Base-by-base conservation (phyloP, 2,888 invertebrate species). In the Acleris literana region DNA sequence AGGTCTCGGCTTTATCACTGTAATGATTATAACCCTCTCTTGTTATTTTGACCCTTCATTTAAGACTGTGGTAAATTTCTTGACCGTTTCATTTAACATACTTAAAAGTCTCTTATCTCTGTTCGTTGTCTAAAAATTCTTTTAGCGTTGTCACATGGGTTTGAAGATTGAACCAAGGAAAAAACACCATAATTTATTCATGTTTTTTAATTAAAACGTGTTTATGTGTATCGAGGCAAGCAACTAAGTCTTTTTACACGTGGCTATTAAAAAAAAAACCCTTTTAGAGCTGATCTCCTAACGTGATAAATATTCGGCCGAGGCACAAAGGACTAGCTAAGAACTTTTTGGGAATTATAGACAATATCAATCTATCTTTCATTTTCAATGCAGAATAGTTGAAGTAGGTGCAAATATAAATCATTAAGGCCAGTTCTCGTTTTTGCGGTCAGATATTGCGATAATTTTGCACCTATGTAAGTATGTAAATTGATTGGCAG, bases 1-100 rank as follows among this genome's bases (percentile, higher is more conserved):
- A 33, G n/a, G 74, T 66, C 73, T 72, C 73, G 69, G 70, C 72
- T 76, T 74, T 66, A 66, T 57, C 44, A 64, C 56, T 49, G 64
- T 13, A 55, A 49, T 60, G 60, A 55, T 55, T 60, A 51, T 65
- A 53, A 65, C 55, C 48, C 64, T 46, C n/a, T 11, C 51, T 39
- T 51, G 56, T 56, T 65, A 44, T 44, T 49, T 33, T 29, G 22
- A 54, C 44, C 55, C 51, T 65, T 56, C 25, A 65, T 64, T 64
- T 55, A 48, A 39, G 33, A 46, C 17, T 46, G 16, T 46, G 46
- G 39, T 39, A 39, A 39, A 39, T 11, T 39, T 39, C 13, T 13
- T 39, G 13, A 33, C 33, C 33, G 33, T 33, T 33, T 9, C 33
- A 9, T 33, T 33, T 33, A 33, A 33, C 33, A 33, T 33, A 33